Evolutionary conservation across 1,140 invertebrate species (phyloP).

Genomic region (Pissodes strobi): DNA sequence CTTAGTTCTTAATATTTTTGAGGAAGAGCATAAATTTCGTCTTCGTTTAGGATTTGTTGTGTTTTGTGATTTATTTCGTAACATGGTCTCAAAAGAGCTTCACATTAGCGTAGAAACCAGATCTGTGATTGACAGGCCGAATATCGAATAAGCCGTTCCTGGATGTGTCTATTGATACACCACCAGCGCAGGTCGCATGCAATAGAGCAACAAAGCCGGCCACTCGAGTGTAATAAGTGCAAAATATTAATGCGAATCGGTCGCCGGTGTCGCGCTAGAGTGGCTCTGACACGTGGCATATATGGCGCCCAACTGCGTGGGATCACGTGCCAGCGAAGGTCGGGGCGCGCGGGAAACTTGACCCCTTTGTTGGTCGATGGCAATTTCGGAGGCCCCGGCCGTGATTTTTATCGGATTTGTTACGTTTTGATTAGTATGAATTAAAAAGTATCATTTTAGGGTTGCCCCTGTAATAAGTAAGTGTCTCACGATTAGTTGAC

Average conservation of each 20-base stretch:
- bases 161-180: no score
- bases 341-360: constrained; percentile 9
- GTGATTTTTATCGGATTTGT: constrained; percentile 32
- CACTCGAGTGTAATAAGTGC: constrained; percentile 36
- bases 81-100: no score
- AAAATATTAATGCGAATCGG: constrained; percentile 34
- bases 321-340: constrained; percentile 20
- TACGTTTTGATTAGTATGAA: constrained; percentile 10
- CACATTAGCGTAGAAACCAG: no score
- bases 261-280: constrained; percentile 29
- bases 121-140: no score
- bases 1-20: no score
- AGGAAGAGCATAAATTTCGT: no score
- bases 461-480: no score
- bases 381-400: not conserved
- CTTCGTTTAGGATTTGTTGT: no score
- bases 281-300: constrained; percentile 28
- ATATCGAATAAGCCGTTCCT: no score
- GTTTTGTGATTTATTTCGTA: no score
- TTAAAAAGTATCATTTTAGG: constrained; percentile 1
- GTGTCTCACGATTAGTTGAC: no score
- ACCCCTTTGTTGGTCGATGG: constrained; percentile 3
- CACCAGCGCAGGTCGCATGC: constrained; percentile 5
- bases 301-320: constrained; percentile 13
- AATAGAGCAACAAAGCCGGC: constrained; percentile 24